A percentile compares a stretch with the other conserved stretches of the same genome.
Conservation (phyloP, 2,888 invertebrate species). For the Seira musarum region DNA sequence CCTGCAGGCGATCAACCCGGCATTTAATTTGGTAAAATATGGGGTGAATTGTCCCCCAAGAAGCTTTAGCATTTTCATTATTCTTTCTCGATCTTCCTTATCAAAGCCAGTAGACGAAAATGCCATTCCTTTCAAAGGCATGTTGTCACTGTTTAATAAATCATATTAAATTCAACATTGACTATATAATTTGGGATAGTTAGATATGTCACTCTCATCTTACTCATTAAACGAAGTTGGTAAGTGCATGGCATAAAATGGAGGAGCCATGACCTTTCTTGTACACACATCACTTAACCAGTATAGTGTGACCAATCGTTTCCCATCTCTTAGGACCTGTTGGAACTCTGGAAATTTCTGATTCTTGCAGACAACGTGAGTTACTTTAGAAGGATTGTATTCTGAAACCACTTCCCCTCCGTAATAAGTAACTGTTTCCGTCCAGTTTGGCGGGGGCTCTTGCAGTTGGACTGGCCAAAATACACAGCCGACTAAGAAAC, state of each 20-base stretch:
- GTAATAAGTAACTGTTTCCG: constrained; percentile 82
- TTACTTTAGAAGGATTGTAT: constrained; percentile 88
- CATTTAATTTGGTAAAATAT: constrained; percentile 75
- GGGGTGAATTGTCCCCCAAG: constrained; percentile 87
- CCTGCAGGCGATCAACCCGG: constrained; percentile 75
- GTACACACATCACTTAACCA: constrained; percentile 94
- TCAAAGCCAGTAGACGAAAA: constrained; percentile 92
- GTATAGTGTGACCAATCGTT: constrained; percentile 85
- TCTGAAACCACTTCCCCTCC: constrained; percentile 89
- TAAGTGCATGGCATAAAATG: constrained; percentile 94
- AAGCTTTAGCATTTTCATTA: constrained; percentile 88
- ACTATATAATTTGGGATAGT: too few species aligned
- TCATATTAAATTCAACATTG: constrained; percentile 17
- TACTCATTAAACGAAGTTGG: constrained; percentile 80
- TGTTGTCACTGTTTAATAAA: constrained; percentile 76
- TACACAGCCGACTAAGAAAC: constrained; percentile 93
- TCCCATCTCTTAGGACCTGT: constrained; percentile 81
- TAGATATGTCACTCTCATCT: constrained; percentile 25
- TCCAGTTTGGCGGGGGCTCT: constrained; percentile 76
- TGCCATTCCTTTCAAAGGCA: constrained; percentile 78
- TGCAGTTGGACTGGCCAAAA: constrained; percentile 76
- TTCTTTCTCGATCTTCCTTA: constrained; percentile 85
- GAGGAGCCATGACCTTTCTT: constrained; percentile 89
- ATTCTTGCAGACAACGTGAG: constrained; percentile 93
- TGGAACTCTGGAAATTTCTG: constrained; percentile 93